Conservation (phyloP, 2,797 vertebrate genomes). For the Cuniculus paca region DNA sequence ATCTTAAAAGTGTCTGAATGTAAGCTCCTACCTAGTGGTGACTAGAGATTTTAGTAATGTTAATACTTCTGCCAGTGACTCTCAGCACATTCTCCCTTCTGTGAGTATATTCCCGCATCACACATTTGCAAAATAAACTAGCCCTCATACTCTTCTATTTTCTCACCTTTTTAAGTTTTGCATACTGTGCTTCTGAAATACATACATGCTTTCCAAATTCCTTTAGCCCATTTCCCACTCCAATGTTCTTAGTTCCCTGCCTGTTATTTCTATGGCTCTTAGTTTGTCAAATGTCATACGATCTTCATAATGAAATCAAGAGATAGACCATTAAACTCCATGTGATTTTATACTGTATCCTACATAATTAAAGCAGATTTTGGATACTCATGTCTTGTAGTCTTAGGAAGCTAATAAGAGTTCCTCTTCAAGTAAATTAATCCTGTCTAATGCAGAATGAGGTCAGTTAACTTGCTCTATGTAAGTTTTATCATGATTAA, state of each 20-base stretch:
- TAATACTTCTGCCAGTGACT: neutral
- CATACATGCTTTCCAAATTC: neutral
- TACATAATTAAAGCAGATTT: neutral
- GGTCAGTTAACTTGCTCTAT: neutral
- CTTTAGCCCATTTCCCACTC: neutral
- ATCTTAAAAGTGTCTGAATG: neutral
- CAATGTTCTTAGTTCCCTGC: neutral
- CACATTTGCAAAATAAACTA: neutral
- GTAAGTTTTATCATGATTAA: slow-evolving; percentile 32
- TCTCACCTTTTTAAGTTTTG: neutral
- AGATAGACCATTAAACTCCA: neutral
- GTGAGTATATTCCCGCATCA: neutral
- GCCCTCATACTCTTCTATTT: neutral
- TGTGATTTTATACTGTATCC: neutral
- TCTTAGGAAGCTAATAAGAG: neutral
- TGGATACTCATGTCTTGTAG: neutral
- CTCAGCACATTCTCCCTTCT: neutral
- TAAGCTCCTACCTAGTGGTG: neutral
- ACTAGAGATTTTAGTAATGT: slow-evolving; percentile 13
- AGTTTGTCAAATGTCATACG: neutral
- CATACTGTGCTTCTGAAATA: neutral
- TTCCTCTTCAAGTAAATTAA: neutral
- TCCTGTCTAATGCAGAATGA: slow-evolving; percentile 44
- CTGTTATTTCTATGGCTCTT: neutral
- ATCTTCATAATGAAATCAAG: neutral